Evolutionary conservation across 2,797 vertebrate genomes (phyloP), one percentile per base, ranked within the genome.

Genomic region (Macrochelys suwanniensis): DNA sequence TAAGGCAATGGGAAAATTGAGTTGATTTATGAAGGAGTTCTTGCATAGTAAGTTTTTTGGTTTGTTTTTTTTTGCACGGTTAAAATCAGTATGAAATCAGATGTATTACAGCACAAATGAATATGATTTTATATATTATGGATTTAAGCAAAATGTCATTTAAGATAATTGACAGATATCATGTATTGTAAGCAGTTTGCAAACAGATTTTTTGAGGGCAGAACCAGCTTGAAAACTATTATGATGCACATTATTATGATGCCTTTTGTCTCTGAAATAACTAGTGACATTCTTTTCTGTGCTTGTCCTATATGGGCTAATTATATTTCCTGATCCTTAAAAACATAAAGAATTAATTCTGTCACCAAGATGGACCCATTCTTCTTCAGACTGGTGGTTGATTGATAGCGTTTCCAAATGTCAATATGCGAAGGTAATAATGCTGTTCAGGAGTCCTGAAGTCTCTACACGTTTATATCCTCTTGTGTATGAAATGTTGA

Each of bases 1-100:
- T 94, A 88, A 68, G 87, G 79, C 95, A 89, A 80, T 92, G 94
- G 95, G 94, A 93, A 97, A 95, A 86, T 91, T 92, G 7, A 93
- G 79, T 94, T 95, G 92, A 97, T 97, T 95, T 97, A 92, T 95
- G 76, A 61, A 74, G 65, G 57, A 84, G 8, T 86, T 79, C 57
- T 97, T 94, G 91, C n/a, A 57, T 25, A 31, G 50, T 56, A 15
- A 77, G 68, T 80, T 51, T n/a, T n/a, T n/a, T n/a, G n/a, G n/a
- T n/a, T 71, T 74, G 37, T 56, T 74, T 54, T 65, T 84, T 82
- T 87, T 82, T 26, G 7, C 89, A 76, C 50, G 95, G 83, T 93
- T 94, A 94, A 97, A 95, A 53, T 91, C 83, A 84, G 71, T 76
- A 31, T 90, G 86, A 87, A 97, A 94, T 51, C 61, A 95, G 47